Evolutionary conservation across 2,797 vertebrate species (phyloP).

Genomic region (Adrianichthys oophorus): DNA sequence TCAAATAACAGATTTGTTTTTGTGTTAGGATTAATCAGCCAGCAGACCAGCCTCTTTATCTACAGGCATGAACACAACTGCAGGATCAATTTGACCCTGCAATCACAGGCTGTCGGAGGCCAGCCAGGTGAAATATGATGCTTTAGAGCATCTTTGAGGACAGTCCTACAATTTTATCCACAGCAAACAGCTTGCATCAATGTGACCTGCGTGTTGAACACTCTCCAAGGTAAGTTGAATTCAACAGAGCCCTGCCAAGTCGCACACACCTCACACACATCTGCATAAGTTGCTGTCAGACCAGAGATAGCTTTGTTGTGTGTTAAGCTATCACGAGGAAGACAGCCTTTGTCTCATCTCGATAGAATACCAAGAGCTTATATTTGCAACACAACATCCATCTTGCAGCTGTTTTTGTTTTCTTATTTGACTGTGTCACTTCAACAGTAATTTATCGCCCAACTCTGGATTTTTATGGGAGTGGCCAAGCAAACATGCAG

Average conservation of each 20-base stretch:
- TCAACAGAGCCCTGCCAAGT: conserved; percentile 54
- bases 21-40: conserved; percentile 20
- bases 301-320: conserved; percentile 57
- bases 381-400: conserved; percentile 56
- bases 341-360: conserved; percentile 54
- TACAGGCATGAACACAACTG: conserved; percentile 14
- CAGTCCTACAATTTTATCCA: conserved; percentile 60
- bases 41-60: conserved; percentile 38
- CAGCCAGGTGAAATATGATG: conserved; percentile 50
- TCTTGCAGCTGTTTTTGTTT: conserved; percentile 28
- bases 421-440: conserved; percentile 27
- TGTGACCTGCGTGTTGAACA: conserved; percentile 76
- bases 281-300: conserved; percentile 77
- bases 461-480: conserved; percentile 33
- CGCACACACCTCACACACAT: conserved; percentile 34
- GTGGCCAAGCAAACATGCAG: conserved; percentile 25
- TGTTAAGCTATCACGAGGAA: conserved; percentile 69
- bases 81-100: conserved; percentile 49
- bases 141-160: conserved; percentile 48
- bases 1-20: conserved; percentile 24
- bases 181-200: conserved; percentile 41
- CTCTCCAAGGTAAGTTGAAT: conserved; percentile 49
- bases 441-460: conserved; percentile 64
- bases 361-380: conserved; percentile 65
- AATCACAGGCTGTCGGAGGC: conserved; percentile 45